These are phyloP conservation scores for Deilephila elpenor DNA, from an alignment of 2,888 invertebrate species.

Conservation along the genomic window DNA sequence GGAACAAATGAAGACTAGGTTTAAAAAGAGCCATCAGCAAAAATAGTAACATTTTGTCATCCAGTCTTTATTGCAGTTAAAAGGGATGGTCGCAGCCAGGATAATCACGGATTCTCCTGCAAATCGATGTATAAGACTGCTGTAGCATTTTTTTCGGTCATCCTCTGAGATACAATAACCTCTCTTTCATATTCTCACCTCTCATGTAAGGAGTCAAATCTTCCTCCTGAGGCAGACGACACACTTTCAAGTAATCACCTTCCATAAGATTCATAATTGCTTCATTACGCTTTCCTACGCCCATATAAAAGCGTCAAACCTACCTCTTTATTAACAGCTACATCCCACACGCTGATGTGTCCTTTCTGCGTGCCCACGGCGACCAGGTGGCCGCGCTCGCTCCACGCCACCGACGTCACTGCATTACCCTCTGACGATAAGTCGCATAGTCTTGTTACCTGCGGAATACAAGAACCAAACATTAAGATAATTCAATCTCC, in stretches of 20 bases:
- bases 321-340: slow-evolving; percentile 94
- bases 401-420: slow-evolving; percentile 99
- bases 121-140: too few relatives aligned
- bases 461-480: slow-evolving; percentile 9
- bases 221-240: too few relatives aligned
- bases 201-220: too few relatives aligned
- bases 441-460: slow-evolving; percentile 97
- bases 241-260: too few relatives aligned
- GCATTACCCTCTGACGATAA: slow-evolving; percentile 96
- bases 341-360: slow-evolving; percentile 99
- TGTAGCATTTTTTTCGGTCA: too few relatives aligned
- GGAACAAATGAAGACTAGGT: not conserved
- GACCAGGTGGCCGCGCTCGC: slow-evolving; percentile 97
- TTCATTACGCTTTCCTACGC: too few relatives aligned
- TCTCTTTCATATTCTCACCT: too few relatives aligned
- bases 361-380: slow-evolving; percentile 99
- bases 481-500: not conserved
- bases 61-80: too few relatives aligned
- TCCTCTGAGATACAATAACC: too few relatives aligned
- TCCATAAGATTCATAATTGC: too few relatives aligned
- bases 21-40: not conserved
- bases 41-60: not conserved
- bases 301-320: slow-evolving; percentile 31
- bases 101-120: too few relatives aligned
- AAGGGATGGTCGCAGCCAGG: too few relatives aligned